These are phyloP conservation scores for Todus mexicanus DNA, from an alignment of 2,797 vertebrate species.

Conservation along the genomic window DNA sequence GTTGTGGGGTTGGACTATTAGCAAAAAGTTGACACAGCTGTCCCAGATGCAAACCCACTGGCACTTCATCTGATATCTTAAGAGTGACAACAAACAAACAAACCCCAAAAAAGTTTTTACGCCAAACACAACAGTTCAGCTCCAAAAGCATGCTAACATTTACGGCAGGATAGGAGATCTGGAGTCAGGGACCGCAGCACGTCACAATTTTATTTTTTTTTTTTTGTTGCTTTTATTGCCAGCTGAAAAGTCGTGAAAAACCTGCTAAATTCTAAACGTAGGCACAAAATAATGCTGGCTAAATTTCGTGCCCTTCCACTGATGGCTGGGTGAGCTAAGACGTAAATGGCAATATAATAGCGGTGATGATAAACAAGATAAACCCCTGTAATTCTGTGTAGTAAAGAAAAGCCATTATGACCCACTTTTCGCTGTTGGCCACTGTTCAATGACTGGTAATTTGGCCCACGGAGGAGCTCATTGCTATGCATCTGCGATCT, in stretches of 20 bases:
- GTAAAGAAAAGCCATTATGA: conserved; percentile 18
- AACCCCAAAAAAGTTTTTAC: background rate
- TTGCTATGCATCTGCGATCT: conserved; percentile 28
- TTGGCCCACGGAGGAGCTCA: conserved; percentile 19
- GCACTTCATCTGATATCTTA: conserved; percentile 1
- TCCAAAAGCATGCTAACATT: background rate
- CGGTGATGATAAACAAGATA: conserved; percentile 25
- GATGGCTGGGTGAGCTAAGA: background rate
- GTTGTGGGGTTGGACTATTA: background rate
- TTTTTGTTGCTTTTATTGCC: background rate
- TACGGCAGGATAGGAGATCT: background rate
- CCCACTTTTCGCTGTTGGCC: conserved; percentile 33
- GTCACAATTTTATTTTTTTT: background rate
- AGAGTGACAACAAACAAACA: conserved; percentile 42
- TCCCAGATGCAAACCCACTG: background rate
- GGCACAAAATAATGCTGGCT: background rate
- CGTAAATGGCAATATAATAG: background rate
- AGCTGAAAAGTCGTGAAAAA: background rate
- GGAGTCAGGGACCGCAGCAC: background rate
- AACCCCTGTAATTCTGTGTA: background rate
- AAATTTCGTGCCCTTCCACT: background rate
- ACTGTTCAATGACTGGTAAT: conserved; percentile 40
- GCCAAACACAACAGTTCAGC: conserved; percentile 14
- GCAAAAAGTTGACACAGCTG: background rate
- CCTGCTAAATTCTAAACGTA: background rate